Conservation (phyloP, 2,888 invertebrate species). For the Dicranocentrus wangi region DNA sequence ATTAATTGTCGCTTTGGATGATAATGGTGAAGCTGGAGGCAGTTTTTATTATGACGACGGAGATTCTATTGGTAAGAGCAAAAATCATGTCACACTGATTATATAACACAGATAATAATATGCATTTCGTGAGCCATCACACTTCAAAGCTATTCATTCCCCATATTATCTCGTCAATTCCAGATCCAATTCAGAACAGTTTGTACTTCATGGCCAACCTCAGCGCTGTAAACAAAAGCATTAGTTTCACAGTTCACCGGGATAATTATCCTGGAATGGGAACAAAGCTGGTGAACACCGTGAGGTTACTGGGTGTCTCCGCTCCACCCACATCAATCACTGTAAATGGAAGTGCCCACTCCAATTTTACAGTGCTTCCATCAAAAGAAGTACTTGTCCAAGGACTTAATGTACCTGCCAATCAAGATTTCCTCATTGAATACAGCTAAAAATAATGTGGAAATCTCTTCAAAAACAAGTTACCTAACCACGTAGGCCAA, state of each 20-base stretch:
- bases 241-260: constrained; percentile 37
- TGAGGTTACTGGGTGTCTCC: constrained; percentile 67
- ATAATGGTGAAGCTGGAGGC: constrained; percentile 69
- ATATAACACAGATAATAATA: no score
- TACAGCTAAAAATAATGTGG: neutral
- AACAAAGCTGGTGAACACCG: constrained; percentile 41
- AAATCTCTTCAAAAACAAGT: no score
- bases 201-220: constrained; percentile 64
- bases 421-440: neutral
- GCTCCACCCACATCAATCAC: constrained; percentile 48
- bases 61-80: constrained; percentile 66
- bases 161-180: no score
- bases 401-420: neutral
- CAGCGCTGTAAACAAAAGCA: constrained; percentile 26
- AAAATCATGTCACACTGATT: no score
- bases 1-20: constrained; percentile 72
- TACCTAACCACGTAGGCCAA: no score
- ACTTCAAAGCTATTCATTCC: no score
- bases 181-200: constrained; percentile 56
- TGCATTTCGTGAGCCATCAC: no score
- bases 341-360: constrained; percentile 64
- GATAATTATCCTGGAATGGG: constrained; percentile 67
- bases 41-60: constrained; percentile 74
- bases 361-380: constrained; percentile 48
- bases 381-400: constrained; percentile 66